A percentile compares a stretch with the other conserved stretches of the same genome.
These are phyloP conservation scores for Pangasius mekongensis DNA, from an alignment of 2,797 vertebrate genomes.

Conservation along the genomic window DNA sequence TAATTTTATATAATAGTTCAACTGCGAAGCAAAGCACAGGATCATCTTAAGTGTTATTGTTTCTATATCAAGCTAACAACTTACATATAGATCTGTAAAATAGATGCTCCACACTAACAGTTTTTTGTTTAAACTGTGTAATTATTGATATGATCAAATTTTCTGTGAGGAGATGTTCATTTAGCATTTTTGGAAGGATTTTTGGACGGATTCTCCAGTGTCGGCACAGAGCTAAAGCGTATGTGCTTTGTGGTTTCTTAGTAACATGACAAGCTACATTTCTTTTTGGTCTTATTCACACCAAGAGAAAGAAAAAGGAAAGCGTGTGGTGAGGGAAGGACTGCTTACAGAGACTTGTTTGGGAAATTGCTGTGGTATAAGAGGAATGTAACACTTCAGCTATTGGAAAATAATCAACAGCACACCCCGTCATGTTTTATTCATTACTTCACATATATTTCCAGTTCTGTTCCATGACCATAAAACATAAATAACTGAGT, in stretches of 20 bases:
- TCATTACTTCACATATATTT: not conserved
- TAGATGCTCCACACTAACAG: not conserved
- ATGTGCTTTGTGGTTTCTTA: not conserved
- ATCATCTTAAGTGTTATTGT: not conserved
- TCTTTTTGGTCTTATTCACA: not conserved
- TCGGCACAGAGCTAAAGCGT: not conserved
- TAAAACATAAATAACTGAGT: not conserved
- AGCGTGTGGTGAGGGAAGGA: too few species aligned
- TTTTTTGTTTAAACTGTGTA: not conserved
- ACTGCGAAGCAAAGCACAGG: not conserved
- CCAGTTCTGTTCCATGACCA: not conserved
- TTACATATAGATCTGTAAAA: not conserved
- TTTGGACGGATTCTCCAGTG: not conserved
- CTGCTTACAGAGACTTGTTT: not conserved
- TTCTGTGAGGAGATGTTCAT: not conserved
- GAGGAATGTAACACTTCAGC: not conserved
- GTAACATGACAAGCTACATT: not conserved
- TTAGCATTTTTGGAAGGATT: not conserved
- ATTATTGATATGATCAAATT: not conserved
- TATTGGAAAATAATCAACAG: not conserved
- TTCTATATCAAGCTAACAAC: not conserved
- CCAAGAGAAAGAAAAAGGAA: not conserved
- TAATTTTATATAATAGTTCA: not conserved
- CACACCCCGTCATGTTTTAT: not conserved
- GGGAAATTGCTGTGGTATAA: not conserved